phyloP scores from a whole-genome alignment of 2,888 invertebrate genomes.

The Campaea margaritaria region DNA sequence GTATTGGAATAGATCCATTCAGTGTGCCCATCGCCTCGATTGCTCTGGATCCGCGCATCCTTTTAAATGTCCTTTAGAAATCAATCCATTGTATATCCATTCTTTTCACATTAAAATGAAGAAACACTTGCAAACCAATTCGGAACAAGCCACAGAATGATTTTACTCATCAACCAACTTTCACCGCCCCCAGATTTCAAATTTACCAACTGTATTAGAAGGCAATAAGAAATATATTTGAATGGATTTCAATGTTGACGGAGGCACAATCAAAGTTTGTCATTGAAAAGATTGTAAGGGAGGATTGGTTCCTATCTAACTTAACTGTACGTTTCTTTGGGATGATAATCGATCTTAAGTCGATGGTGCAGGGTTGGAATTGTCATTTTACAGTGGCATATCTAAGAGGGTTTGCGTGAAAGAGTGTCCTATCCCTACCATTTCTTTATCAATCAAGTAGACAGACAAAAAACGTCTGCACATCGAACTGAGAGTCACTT shows the following conservation, averaged over 20 bases:
- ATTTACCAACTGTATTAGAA: constrained; percentile 17
- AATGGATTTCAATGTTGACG: constrained; percentile 10
- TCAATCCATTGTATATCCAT: constrained; percentile 50
- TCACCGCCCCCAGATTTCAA: not conserved
- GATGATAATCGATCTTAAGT: constrained; percentile 12
- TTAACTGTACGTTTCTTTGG: constrained; percentile 14
- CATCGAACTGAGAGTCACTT: constrained; percentile 80
- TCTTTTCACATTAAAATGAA: constrained; percentile 50
- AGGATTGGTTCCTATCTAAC: constrained; percentile 43
- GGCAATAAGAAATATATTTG: constrained; percentile 37
- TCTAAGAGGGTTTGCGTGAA: constrained; percentile 36
- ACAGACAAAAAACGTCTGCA: constrained; percentile 75
- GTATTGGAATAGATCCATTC: constrained; percentile 8
- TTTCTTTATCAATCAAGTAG: constrained; percentile 81
- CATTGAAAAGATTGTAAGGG: constrained; percentile 49
- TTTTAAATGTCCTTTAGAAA: constrained; percentile 36
- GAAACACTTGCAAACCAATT: constrained; percentile 60
- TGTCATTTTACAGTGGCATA: not conserved
- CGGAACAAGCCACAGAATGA: constrained; percentile 49
- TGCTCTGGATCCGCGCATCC: constrained; percentile 15
- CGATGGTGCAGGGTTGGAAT: constrained; percentile 18
- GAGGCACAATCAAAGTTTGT: constrained; percentile 43
- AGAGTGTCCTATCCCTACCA: constrained; percentile 74
- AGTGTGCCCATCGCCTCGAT: constrained; percentile 5
- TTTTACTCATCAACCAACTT: constrained; percentile 52